These are phyloP conservation scores for Mormoops blainvillei DNA, from an alignment of 2,113 vertebrate species.

Conservation along the genomic window DNA sequence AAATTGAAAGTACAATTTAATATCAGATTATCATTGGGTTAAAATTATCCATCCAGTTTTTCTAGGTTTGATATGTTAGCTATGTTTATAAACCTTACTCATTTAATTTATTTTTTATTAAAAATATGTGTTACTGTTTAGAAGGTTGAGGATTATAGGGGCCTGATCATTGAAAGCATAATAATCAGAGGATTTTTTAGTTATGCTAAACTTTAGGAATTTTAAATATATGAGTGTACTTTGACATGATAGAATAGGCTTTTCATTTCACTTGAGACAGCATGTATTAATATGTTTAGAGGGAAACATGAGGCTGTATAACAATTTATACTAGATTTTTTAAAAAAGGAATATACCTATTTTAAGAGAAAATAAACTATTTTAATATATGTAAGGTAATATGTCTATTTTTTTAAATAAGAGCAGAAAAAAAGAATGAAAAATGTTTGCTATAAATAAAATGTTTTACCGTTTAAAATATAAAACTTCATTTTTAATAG, in stretches of 20 bases:
- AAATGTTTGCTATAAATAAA: not conserved
- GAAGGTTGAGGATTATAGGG: not conserved
- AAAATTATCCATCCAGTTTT: not conserved
- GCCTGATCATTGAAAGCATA: not conserved
- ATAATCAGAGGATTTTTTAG: not conserved
- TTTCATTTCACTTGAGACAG: not conserved
- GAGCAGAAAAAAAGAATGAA: not conserved
- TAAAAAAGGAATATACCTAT: not conserved
- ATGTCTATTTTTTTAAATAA: not conserved
- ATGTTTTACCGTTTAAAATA: not conserved
- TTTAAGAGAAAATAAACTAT: not conserved
- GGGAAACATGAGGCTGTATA: not conserved
- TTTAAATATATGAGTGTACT: not conserved
- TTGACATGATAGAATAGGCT: not conserved
- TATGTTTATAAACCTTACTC: conserved; percentile 1
- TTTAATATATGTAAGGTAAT: not conserved
- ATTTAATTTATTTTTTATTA: conserved; percentile 51
- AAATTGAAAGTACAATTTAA: conserved; percentile 32
- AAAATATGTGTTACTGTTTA: conserved; percentile 13
- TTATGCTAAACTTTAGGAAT: not conserved
- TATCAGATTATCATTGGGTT: conserved; percentile 1
- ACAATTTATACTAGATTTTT: not conserved
- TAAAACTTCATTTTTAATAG: not conserved
- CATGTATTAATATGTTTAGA: not conserved
- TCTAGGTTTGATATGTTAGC: not conserved